phyloP scores from a whole-genome alignment of 2,113 vertebrate genomes.

The Bettongia penicillata region DNA sequence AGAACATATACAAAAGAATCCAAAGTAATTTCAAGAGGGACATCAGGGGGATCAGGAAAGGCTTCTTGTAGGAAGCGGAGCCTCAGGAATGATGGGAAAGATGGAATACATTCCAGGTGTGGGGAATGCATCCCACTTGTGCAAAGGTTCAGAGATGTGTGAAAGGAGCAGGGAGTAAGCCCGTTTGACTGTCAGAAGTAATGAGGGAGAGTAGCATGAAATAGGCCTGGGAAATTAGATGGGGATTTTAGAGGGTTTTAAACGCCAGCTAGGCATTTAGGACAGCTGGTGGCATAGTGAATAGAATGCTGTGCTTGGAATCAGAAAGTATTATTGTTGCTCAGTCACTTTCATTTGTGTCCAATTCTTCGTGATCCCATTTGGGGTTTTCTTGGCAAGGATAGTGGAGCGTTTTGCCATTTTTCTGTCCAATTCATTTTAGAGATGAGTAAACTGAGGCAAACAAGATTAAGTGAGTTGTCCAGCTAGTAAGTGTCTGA shows the following conservation, averaged over 20 bases:
- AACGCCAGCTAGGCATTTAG: not conserved
- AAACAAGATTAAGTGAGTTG: not conserved
- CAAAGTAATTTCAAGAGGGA: not conserved
- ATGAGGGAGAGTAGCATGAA: not conserved
- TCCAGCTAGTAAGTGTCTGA: too few relatives aligned
- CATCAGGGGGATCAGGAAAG: not conserved
- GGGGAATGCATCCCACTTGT: not conserved
- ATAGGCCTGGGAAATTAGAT: not conserved
- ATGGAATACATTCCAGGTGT: not conserved
- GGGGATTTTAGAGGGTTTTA: not conserved
- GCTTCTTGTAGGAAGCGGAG: not conserved
- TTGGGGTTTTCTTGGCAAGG: not conserved
- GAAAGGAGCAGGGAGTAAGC: not conserved
- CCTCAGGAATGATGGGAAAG: not conserved
- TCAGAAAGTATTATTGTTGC: not conserved
- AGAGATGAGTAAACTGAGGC: not conserved
- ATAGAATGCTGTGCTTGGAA: not conserved
- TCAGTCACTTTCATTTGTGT: not conserved
- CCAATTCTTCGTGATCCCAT: not conserved
- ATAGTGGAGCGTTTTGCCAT: not conserved
- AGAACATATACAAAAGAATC: not conserved
- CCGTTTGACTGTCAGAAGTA: not conserved
- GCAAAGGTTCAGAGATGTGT: not conserved
- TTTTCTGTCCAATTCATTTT: not conserved
- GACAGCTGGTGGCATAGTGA: not conserved